phyloP scores from a whole-genome alignment of 1,140 invertebrate species.

The Vanessa tameamea region DNA sequence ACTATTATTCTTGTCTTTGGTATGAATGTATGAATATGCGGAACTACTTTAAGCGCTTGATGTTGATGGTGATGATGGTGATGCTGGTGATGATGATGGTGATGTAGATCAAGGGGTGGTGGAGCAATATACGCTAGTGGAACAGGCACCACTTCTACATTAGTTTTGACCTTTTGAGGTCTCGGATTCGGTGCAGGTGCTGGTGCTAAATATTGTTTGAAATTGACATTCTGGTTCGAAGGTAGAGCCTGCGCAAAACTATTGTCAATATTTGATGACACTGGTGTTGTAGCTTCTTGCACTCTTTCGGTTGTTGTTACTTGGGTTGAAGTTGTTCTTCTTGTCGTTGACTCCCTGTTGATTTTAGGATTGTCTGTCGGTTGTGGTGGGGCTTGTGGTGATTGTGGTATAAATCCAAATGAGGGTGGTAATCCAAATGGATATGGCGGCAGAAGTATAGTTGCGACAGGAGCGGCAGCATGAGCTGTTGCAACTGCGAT shows the following conservation, averaged over 20 bases:
- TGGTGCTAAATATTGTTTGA: conserved; percentile 60
- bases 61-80: conserved; percentile 44
- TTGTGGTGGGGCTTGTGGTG: conserved; percentile 34
- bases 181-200: conserved; percentile 37
- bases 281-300: conserved; percentile 55
- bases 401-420: conserved; percentile 58
- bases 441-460: conserved; percentile 69
- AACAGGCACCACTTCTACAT: conserved; percentile 67
- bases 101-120: conserved; percentile 53
- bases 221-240: conserved; percentile 65
- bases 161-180: conserved; percentile 65
- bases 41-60: conserved; percentile 47
- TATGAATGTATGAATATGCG: conserved; percentile 58
- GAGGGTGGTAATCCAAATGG: conserved; percentile 66
- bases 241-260: conserved; percentile 65
- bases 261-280: conserved; percentile 60
- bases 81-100: conserved; percentile 44
- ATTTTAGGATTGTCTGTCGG: conserved; percentile 51
- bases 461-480: conserved; percentile 68
- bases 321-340: conserved; percentile 43
- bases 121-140: conserved; percentile 70
- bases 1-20: conserved; percentile 67
- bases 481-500: conserved; percentile 72
- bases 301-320: conserved; percentile 49
- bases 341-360: conserved; percentile 57